Conservation (phyloP, 2,888 invertebrate species). For the Oscheius sp. region DNA sequence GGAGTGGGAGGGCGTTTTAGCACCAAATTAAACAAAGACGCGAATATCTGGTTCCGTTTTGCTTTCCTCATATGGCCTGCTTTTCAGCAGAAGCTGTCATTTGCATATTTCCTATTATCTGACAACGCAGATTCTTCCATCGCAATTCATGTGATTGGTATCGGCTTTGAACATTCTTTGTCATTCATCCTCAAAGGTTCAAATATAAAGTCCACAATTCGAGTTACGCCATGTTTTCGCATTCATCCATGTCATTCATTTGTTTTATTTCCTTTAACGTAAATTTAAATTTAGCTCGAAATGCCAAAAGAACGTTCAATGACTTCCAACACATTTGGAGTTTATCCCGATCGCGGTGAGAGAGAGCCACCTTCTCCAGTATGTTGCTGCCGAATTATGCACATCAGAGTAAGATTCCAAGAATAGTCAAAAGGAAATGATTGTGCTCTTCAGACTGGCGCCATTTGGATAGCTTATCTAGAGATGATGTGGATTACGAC, state of each 20-base stretch:
- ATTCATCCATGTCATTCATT: neutral
- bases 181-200: neutral
- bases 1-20: too few relatives aligned
- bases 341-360: constrained; percentile 43
- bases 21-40: too few relatives aligned
- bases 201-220: neutral
- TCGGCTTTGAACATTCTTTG: neutral
- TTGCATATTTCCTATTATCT: constrained; percentile 9
- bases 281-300: constrained; percentile 7
- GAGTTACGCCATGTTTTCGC: neutral
- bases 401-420: constrained; percentile 39
- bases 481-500: constrained; percentile 60
- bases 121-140: neutral
- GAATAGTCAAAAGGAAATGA: neutral
- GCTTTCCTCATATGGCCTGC: neutral
- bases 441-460: constrained; percentile 42
- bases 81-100: constrained; percentile 18
- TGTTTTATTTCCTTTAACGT: neutral
- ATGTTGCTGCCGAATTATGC: constrained; percentile 55
- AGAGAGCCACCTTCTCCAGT: constrained; percentile 48
- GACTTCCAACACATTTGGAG: constrained; percentile 21
- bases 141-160: neutral
- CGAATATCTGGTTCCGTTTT: neutral
- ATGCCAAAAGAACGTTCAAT: constrained; percentile 30
- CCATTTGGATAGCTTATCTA: constrained; percentile 53